Percentiles rank a stretch among this genome's conserved stretches.
Conservation (phyloP, 2,888 invertebrate species). For the Drosophila trichaetosa region DNA sequence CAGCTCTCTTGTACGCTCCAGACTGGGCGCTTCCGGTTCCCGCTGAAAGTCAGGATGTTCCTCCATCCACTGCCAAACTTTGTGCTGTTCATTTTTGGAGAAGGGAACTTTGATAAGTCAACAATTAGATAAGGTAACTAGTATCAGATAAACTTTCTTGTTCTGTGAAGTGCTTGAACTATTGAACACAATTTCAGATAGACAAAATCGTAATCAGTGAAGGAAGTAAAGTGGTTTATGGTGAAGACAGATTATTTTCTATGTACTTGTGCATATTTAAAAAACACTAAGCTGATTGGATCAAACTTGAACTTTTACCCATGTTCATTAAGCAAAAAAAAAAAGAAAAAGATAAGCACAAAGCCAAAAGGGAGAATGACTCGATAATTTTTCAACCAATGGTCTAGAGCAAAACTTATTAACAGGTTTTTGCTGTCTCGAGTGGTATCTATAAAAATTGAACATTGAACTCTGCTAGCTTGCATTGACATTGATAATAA, state of each 20-base stretch:
- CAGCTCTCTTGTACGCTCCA: slow-evolving; percentile 87
- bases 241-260: neutral
- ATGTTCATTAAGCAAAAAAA: neutral
- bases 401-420: neutral
- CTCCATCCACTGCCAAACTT: slow-evolving; percentile 87
- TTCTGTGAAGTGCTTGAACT: slow-evolving; percentile 3
- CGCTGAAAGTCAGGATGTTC: slow-evolving; percentile 87
- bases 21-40: slow-evolving; percentile 85
- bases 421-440: neutral
- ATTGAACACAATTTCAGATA: slow-evolving; percentile 25
- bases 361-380: neutral
- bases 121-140: slow-evolving; percentile 27
- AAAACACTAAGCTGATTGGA: neutral
- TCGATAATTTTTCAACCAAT: neutral
- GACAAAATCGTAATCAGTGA: slow-evolving; percentile 8
- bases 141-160: slow-evolving; percentile 3
- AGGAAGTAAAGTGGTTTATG: neutral
- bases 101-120: slow-evolving; percentile 34
- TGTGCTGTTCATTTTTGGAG: slow-evolving; percentile 84
- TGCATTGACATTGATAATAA: neutral
- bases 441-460: slow-evolving; percentile 18
- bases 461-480: slow-evolving; percentile 43
- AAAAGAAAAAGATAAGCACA: neutral
- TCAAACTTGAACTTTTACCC: neutral
- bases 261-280: neutral